Evolutionary conservation across 2,113 vertebrate genomes (phyloP).

Genomic region (Odontophorus gujanensis): DNA sequence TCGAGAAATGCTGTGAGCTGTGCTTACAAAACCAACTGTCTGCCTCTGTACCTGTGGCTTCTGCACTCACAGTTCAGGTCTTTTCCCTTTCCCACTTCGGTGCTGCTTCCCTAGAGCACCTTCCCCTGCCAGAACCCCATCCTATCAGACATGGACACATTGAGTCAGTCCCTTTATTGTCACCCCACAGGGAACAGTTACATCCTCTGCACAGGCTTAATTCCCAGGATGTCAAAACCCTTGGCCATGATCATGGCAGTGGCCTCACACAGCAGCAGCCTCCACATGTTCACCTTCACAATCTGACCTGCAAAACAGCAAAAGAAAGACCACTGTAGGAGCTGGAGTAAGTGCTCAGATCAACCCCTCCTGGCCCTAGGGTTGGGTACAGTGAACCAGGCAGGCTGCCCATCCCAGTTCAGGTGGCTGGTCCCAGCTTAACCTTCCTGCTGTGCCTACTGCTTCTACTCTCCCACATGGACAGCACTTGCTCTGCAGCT

Average conservation of each 20-base stretch:
- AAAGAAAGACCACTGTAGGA: not conserved
- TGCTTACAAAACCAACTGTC: not conserved
- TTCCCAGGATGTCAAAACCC: slow-evolving; percentile 92
- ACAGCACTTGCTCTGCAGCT: not conserved
- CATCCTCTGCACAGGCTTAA: slow-evolving; percentile 94
- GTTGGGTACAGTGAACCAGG: not conserved
- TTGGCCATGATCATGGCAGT: slow-evolving; percentile 92
- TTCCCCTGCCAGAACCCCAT: not conserved
- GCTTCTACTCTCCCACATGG: not conserved
- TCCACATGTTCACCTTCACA: slow-evolving; percentile 94
- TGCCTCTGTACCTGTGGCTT: not conserved
- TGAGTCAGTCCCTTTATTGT: slow-evolving; percentile 53
- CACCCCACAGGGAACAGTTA: slow-evolving; percentile 68
- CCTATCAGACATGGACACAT: not conserved
- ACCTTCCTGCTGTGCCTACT: not conserved
- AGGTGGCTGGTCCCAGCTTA: not conserved
- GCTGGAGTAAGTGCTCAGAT: not conserved
- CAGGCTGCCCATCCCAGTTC: not conserved
- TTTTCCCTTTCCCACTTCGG: not conserved
- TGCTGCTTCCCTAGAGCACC: not conserved
- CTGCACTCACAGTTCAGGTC: not conserved
- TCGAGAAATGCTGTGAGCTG: not conserved
- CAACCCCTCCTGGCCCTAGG: not conserved
- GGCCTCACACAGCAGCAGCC: slow-evolving; percentile 94
- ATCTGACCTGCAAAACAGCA: slow-evolving; percentile 84